These are phyloP conservation scores for Galaxias olidus DNA, from an alignment of 2,797 vertebrate species.

Conservation along the genomic window DNA sequence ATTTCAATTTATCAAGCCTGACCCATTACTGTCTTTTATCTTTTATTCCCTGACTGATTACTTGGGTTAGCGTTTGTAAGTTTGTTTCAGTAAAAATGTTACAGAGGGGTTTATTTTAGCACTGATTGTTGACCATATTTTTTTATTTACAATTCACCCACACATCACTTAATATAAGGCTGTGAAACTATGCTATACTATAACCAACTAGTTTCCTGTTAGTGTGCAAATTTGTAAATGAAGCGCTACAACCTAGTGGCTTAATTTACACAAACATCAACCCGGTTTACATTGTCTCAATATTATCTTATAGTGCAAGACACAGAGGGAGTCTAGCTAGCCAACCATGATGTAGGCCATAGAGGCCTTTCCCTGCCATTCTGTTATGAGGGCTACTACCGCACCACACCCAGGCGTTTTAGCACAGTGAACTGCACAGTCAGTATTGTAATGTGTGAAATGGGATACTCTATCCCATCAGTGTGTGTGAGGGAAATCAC, in stretches of 20 bases:
- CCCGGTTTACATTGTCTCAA: not conserved
- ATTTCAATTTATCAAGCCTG: not conserved
- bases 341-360: conserved; percentile 33
- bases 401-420: conserved; percentile 29
- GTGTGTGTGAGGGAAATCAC: conserved; percentile 32
- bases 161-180: conserved; percentile 21
- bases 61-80: too few relatives aligned
- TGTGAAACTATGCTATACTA: conserved; percentile 19
- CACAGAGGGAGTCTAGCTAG: not conserved
- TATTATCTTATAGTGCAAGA: not conserved
- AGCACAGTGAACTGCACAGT: conserved; percentile 13
- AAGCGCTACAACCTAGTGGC: not conserved
- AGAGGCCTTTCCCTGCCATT: conserved; percentile 28
- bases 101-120: too few relatives aligned
- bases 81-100: too few relatives aligned
- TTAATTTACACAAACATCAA: not conserved
- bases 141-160: conserved; percentile 10
- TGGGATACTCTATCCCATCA: conserved; percentile 35
- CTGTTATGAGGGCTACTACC: conserved; percentile 34
- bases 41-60: too few relatives aligned
- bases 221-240: conserved; percentile 20
- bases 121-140: too few relatives aligned
- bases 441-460: conserved; percentile 24
- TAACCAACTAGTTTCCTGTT: conserved; percentile 46
- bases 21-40: not conserved